Evolutionary conservation across 2,113 vertebrate genomes (phyloP).

Genomic region (sheep (Ovis aries)): DNA sequence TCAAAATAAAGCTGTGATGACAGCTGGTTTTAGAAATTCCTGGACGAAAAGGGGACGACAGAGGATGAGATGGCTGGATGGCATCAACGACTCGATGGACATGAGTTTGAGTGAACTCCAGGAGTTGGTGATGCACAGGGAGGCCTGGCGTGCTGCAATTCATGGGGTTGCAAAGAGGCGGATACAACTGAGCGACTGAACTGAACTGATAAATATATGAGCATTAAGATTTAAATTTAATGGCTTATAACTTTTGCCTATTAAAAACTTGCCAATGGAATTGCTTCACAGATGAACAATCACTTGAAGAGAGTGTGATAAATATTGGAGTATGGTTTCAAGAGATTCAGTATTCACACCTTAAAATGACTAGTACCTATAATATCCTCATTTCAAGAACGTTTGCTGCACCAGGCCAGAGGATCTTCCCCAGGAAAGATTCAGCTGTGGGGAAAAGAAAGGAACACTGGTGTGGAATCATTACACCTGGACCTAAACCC

Average conservation of each 20-base stretch:
- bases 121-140: no score
- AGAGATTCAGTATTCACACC: background rate
- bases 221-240: constrained; percentile 61
- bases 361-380: background rate
- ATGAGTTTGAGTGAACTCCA: no score
- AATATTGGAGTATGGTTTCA: background rate
- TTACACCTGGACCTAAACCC: background rate
- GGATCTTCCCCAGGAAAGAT: background rate
- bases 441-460: background rate
- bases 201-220: constrained; percentile 58
- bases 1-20: constrained; percentile 62
- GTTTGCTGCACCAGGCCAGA: background rate
- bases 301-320: constrained; percentile 52
- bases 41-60: background rate
- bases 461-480: background rate
- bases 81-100: no score
- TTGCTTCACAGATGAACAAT: constrained; percentile 58
- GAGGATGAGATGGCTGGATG: no score
- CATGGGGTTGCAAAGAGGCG: no score
- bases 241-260: constrained; percentile 56
- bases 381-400: background rate
- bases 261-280: constrained; percentile 64
- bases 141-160: no score
- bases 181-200: no score
- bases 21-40: constrained; percentile 56